phyloP scores from a whole-genome alignment of 2,888 invertebrate species.

The Podabrus alpinus region DNA sequence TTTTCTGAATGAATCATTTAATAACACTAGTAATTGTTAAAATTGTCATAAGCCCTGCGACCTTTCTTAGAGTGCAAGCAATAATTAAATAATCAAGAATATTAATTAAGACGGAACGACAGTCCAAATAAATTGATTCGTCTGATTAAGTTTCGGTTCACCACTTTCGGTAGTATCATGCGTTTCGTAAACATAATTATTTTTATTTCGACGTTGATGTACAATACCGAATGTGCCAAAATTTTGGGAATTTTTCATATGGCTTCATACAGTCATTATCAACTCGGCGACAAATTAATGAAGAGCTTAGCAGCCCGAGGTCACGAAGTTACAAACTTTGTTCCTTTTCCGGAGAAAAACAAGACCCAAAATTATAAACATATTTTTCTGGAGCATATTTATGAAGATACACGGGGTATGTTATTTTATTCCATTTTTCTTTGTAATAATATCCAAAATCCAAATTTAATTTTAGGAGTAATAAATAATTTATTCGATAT shows the following conservation, averaged over 20 bases:
- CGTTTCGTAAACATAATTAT: background rate
- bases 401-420: background rate
- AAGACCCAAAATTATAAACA: slow-evolving; percentile 49
- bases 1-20: too few species aligned
- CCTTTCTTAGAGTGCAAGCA: background rate
- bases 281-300: slow-evolving; percentile 38
- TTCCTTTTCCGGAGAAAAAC: slow-evolving; percentile 39
- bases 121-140: background rate
- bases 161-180: background rate
- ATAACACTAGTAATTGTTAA: background rate
- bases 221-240: background rate
- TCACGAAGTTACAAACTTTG: slow-evolving; percentile 51
- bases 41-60: background rate
- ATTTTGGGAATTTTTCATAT: slow-evolving; percentile 43
- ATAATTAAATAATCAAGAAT: background rate
- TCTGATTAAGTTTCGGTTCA: background rate
- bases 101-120: background rate
- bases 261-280: slow-evolving; percentile 40
- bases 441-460: too few species aligned
- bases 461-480: background rate
- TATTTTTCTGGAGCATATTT: background rate
- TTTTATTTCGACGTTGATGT: background rate
- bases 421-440: background rate
- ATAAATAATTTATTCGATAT: background rate
- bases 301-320: slow-evolving; percentile 46